A percentile compares a stretch with the other conserved stretches of the same genome.
Evolutionary conservation across 2,888 invertebrate genomes (phyloP).

Genomic region (Villa cingulata): DNA sequence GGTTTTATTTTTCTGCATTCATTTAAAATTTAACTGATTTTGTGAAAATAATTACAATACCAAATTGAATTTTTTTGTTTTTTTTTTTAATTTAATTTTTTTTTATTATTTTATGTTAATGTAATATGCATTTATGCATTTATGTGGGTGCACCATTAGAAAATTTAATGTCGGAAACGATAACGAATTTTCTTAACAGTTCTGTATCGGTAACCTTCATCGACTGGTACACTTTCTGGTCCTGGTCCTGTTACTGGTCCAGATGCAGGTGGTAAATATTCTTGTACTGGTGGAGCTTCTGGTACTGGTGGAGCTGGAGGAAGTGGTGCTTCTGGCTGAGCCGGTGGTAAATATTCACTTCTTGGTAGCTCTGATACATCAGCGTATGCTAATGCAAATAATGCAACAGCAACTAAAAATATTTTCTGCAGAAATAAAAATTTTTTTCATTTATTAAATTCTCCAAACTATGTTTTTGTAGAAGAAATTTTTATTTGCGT

Average conservation of each 20-base stretch:
- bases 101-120: too few relatives aligned
- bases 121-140: too few relatives aligned
- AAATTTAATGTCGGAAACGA: conserved; percentile 2
- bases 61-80: too few relatives aligned
- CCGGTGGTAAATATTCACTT: conserved; percentile 3
- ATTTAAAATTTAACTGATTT: too few relatives aligned
- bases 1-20: too few relatives aligned
- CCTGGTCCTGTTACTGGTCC: not conserved
- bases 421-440: not conserved
- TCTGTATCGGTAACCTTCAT: conserved; percentile 3
- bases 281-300: not conserved
- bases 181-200: not conserved
- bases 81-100: too few relatives aligned
- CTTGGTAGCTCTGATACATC: conserved; percentile 3
- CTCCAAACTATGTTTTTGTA: too few relatives aligned
- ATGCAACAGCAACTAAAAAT: not conserved
- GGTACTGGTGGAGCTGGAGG: not conserved
- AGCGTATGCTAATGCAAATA: not conserved
- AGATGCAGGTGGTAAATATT: not conserved
- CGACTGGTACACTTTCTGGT: not conserved
- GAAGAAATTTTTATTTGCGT: too few relatives aligned
- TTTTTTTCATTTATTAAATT: too few relatives aligned
- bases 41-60: too few relatives aligned
- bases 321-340: not conserved
- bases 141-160: too few relatives aligned